These are phyloP conservation scores for Montipora efflorescens DNA, from an alignment of 64 coral and sea anemone genomes.

Conservation along the genomic window DNA sequence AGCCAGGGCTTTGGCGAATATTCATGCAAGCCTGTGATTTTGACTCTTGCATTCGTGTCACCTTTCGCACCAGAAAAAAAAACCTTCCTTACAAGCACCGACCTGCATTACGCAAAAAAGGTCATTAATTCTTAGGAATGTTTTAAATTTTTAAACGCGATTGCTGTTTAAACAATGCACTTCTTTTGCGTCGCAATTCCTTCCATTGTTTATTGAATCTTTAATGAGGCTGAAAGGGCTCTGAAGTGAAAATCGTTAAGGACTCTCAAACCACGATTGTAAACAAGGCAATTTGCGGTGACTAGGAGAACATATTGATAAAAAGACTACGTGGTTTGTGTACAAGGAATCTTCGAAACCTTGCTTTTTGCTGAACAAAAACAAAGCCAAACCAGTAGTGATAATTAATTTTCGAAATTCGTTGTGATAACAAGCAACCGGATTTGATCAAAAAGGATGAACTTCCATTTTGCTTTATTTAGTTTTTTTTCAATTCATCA, in stretches of 20 bases:
- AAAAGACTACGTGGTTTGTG: not conserved
- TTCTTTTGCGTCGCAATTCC: not conserved
- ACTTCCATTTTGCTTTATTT: not conserved
- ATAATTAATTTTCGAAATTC: constrained; percentile 30
- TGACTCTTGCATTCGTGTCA: too few species aligned
- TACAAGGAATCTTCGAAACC: not conserved
- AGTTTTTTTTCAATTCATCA: not conserved
- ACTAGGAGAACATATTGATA: not conserved
- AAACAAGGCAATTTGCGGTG: constrained; percentile 33
- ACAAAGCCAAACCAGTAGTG: not conserved
- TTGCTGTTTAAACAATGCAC: constrained; percentile 4
- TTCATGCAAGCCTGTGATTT: not conserved
- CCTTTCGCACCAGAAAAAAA: not conserved
- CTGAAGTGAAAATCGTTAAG: constrained; percentile 29
- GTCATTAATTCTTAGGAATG: not conserved
- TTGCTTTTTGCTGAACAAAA: not conserved
- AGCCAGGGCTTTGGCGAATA: not conserved
- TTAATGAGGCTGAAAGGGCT: constrained; percentile 5
- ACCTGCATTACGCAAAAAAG: not conserved
- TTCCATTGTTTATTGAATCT: constrained; percentile 11
- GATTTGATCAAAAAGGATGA: constrained; percentile 3
- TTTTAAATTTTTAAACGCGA: not conserved
- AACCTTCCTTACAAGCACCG: too few species aligned
- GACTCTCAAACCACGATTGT: not conserved
- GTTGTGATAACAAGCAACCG: constrained; percentile 1